These are phyloP conservation scores for Habropoda laboriosa DNA, from an alignment of 1,140 invertebrate species.

Conservation along the genomic window DNA sequence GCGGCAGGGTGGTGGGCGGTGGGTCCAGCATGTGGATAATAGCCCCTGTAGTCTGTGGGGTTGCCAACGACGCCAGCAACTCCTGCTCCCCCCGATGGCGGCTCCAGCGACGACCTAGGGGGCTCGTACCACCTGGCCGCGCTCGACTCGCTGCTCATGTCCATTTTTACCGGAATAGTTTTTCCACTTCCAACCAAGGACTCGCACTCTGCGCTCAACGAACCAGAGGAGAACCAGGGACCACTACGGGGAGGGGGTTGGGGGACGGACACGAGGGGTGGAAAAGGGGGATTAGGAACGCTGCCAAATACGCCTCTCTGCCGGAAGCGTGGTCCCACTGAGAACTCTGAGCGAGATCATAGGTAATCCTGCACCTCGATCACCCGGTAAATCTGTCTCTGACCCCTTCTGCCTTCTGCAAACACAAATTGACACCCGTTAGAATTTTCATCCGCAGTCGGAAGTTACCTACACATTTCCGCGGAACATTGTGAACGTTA, in stretches of 20 bases:
- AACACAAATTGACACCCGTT: too few species aligned
- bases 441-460: too few species aligned
- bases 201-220: too few species aligned
- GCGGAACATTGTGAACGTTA: too few species aligned
- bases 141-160: conserved; percentile 82
- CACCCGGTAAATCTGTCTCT: conserved; percentile 3
- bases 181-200: conserved; percentile 18
- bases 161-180: conserved; percentile 78
- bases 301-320: conserved; percentile 56
- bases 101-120: conserved; percentile 76
- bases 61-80: conserved; percentile 75
- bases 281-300: conserved; percentile 53
- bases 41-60: conserved; percentile 78
- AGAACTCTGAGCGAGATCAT: conserved; percentile 51
- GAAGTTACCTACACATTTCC: too few species aligned
- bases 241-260: conserved; percentile 6
- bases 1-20: conserved; percentile 78
- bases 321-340: conserved; percentile 50
- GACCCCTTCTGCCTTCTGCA: conserved; percentile 45
- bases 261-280: background rate
- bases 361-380: conserved; percentile 52
- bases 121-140: conserved; percentile 81
- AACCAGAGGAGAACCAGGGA: conserved; percentile 23
- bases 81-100: conserved; percentile 73
- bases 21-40: conserved; percentile 79